A percentile compares a stretch with the other conserved stretches of the same genome.
phyloP scores from a whole-genome alignment of 2,888 invertebrate genomes.

The Microctonus hyperodae region DNA sequence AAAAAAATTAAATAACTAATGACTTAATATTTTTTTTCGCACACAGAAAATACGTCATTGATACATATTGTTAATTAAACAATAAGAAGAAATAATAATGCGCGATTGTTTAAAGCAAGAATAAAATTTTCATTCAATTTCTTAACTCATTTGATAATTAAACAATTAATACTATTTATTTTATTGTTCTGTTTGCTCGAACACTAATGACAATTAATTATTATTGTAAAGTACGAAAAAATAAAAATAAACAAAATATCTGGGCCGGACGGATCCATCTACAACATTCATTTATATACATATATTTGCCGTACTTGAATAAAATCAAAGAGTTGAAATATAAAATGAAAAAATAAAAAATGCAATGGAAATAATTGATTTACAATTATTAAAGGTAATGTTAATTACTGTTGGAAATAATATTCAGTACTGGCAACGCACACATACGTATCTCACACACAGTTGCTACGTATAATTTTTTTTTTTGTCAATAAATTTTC shows the following conservation, averaged over 20 bases:
- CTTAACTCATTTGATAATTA: no score
- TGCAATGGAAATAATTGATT: neutral
- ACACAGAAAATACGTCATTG: neutral
- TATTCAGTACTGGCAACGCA: slow-evolving; percentile 54
- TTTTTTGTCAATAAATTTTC: slow-evolving; percentile 5
- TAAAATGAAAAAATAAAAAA: neutral
- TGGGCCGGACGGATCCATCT: slow-evolving; percentile 62
- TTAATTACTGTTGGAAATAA: neutral
- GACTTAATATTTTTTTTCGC: slow-evolving; percentile 34
- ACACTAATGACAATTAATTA: no score
- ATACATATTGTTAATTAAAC: neutral
- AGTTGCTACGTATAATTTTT: slow-evolving; percentile 51
- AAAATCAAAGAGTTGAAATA: no score
- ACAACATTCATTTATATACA: slow-evolving; percentile 61
- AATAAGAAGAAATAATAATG: neutral
- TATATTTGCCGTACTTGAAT: slow-evolving; percentile 58
- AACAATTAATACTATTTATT: neutral
- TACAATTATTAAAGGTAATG: neutral
- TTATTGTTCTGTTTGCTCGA: no score
- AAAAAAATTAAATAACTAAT: slow-evolving; percentile 34
- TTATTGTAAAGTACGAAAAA: no score
- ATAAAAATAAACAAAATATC: slow-evolving; percentile 35
- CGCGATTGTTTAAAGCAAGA: no score
- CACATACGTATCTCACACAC: slow-evolving; percentile 57
- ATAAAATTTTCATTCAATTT: no score